Percentiles rank a stretch among this genome's conserved stretches.
Evolutionary conservation across 1,140 invertebrate genomes (phyloP).

Genomic region (Solenopsis invicta): DNA sequence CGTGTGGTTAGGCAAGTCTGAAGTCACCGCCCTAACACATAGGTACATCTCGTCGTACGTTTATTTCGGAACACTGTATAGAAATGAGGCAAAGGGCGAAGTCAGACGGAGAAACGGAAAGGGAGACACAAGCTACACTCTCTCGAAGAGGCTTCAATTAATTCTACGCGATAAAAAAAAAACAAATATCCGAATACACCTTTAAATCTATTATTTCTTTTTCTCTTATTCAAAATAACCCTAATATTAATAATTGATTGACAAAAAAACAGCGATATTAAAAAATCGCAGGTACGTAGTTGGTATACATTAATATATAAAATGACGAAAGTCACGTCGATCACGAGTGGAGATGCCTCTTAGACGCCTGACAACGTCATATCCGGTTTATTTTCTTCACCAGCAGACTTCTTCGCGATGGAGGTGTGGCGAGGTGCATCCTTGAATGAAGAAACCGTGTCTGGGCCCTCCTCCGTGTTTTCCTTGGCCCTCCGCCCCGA

Average conservation of each 20-base stretch:
- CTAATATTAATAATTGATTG: background rate
- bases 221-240: background rate
- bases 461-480: conserved; percentile 36
- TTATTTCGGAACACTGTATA: conserved; percentile 6
- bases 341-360: background rate
- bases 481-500: conserved; percentile 38
- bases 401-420: conserved; percentile 22
- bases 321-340: background rate
- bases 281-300: background rate
- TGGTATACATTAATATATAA: background rate
- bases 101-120: conserved; percentile 44
- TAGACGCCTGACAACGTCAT: conserved; percentile 33
- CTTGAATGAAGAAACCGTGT: conserved; percentile 59
- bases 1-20: conserved; percentile 67
- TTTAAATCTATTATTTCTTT: conserved; percentile 5
- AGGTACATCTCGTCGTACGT: conserved; percentile 45
- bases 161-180: conserved; percentile 33
- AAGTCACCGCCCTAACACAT: conserved; percentile 68
- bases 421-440: conserved; percentile 58
- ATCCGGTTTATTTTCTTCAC: conserved; percentile 56
- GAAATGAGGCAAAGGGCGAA: conserved; percentile 1
- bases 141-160: conserved; percentile 35
- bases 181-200: background rate
- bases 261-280: background rate
- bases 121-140: conserved; percentile 10